A percentile compares a stretch with the other conserved stretches of the same genome.
phyloP scores from a whole-genome alignment of 2,888 invertebrate species.

The Yponomeuta sedellus region DNA sequence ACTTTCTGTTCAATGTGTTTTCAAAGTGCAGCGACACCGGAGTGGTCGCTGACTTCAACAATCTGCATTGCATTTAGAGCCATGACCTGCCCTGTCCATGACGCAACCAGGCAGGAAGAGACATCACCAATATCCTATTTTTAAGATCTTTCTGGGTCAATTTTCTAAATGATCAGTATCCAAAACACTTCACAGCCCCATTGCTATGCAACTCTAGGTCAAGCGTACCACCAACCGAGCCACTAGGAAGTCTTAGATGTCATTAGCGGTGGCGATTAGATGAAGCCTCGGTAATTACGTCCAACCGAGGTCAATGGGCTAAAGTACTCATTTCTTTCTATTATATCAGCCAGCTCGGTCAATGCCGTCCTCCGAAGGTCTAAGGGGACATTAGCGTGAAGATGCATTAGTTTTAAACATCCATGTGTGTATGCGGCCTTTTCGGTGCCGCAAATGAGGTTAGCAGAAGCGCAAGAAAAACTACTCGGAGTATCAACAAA shows the following conservation, averaged over 20 bases:
- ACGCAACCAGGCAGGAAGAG: no score
- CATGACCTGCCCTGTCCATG: no score
- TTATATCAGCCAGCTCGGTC: background rate
- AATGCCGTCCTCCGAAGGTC: background rate
- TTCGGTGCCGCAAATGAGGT: background rate
- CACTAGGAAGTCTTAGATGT: conserved; percentile 30
- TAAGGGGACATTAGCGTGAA: background rate
- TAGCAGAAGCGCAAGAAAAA: background rate
- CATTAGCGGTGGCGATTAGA: conserved; percentile 50
- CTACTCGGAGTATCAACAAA: no score
- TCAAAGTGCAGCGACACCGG: no score
- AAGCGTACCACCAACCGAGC: conserved; percentile 28
- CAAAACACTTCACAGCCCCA: background rate
- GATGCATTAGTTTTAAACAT: background rate
- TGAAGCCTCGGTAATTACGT: conserved; percentile 35
- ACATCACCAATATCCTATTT: no score
- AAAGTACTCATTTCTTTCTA: conserved; percentile 1
- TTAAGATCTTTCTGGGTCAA: no score
- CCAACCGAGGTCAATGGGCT: conserved; percentile 14
- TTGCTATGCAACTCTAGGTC: background rate
- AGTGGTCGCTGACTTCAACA: no score
- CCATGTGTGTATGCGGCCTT: background rate
- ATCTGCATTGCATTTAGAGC: no score
- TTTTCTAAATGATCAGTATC: no score
- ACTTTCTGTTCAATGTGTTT: no score